Base-by-base conservation (phyloP, 2,888 invertebrate species). In the Nephrotoma appendiculata region DNA sequence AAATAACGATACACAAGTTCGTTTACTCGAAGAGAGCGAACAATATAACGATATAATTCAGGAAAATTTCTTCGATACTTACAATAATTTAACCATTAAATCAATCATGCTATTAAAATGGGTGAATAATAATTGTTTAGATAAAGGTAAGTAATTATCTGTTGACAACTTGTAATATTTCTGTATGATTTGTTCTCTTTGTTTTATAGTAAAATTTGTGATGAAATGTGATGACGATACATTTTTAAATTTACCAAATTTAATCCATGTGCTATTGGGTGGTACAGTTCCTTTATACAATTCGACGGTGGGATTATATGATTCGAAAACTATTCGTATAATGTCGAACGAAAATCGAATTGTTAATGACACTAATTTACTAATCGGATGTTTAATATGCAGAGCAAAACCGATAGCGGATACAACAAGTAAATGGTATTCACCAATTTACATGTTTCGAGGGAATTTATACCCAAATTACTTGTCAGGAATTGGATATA, bases 151-250 rank as follows among this genome's bases (percentile, higher is more conserved):
- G 87, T 85, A 11, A 57, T 31, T 2, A 31, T 43, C 43, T 83
- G 41, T 84, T 85, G 9, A 1, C 4, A 1, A 71, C 2, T 41
- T 12, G 9, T 48, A 9, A n/a, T 48, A 4, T 48, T 12, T 48
- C n/a, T 48, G n/a, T 48, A 48, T n/a, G n/a, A 48, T 86, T 3
- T 19, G 7, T 86, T 19, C 86, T 86, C 31, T 86, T 87, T 86
- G 86, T 57, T n/a, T 91, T 90, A 57, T 91, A 91, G 94, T 94
- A 0, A 93, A 94, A 84, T 97, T 94, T 92, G 92, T 97, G 41
- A 93, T 97, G 91, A 97, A 97, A 92, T 95, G 96, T 5, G 97
- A 97, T 88, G 97, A 97, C 88, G 97, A 97, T 89, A 96, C 96
- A 92, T 97, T 96, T 90, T 94, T 97, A 0, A 96, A 97, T 91